Conservation (phyloP, 2,113 vertebrate genomes). For the Melanocharis versteri region DNA sequence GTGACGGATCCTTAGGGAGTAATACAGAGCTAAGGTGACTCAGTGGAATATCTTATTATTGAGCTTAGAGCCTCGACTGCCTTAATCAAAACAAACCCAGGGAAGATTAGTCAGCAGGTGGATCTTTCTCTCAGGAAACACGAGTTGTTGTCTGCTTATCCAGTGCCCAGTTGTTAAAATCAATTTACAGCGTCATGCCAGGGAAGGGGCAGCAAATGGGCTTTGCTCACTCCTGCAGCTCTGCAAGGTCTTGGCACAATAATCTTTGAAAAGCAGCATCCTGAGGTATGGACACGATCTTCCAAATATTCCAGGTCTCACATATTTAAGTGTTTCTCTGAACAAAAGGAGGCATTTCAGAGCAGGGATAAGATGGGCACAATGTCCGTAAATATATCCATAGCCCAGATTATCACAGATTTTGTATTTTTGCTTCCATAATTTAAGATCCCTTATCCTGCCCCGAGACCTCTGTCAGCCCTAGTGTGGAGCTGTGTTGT, state of each 20-base stretch:
- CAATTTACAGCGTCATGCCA: fast-evolving
- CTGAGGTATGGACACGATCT: fast-evolving
- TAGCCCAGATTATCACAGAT: too few species aligned
- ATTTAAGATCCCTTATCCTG: not conserved
- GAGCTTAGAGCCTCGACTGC: not conserved
- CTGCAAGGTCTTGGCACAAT: not conserved
- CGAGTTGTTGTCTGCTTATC: not conserved
- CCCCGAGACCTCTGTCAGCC: not conserved
- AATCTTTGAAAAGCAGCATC: not conserved
- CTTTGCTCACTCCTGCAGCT: not conserved
- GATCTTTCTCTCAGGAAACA: not conserved
- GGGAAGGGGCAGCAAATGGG: not conserved
- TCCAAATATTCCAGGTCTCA: not conserved
- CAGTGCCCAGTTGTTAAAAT: not conserved
- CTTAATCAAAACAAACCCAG: not conserved
- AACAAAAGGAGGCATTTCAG: not conserved
- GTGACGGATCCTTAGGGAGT: not conserved
- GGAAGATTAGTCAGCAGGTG: not conserved
- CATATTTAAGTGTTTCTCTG: not conserved
- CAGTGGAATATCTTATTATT: slow-evolving; percentile 16
- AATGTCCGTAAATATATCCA: fast-evolving
- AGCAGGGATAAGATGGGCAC: not conserved
- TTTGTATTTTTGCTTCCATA: not conserved
- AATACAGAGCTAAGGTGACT: not conserved
- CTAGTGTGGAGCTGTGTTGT: not conserved